Evolutionary conservation across 2,113 vertebrate species (phyloP).

Genomic region (Cyrtonyx montezumae): DNA sequence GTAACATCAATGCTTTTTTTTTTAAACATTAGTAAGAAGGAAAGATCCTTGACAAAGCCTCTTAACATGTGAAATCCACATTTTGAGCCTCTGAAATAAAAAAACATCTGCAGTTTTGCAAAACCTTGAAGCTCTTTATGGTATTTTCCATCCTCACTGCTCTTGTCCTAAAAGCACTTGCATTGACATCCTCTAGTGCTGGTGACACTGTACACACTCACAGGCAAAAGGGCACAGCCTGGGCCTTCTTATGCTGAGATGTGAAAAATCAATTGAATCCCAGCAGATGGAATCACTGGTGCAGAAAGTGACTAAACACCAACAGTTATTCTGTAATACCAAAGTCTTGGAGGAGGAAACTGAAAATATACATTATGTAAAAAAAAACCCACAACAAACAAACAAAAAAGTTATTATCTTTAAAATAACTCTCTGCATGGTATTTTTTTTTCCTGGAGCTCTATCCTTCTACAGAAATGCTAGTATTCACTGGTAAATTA

Average conservation of each 20-base stretch:
- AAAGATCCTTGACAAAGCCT: neutral
- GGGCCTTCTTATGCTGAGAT: conserved; percentile 13
- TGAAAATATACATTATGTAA: neutral
- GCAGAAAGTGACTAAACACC: conserved; percentile 55
- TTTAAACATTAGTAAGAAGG: neutral
- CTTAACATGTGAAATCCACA: neutral
- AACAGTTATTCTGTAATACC: neutral
- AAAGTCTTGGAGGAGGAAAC: conserved; percentile 10
- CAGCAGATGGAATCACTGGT: conserved; percentile 30
- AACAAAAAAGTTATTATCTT: neutral
- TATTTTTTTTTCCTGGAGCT: neutral
- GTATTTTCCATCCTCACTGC: neutral
- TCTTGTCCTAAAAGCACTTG: conserved; percentile 52
- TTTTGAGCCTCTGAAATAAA: neutral
- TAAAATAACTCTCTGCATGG: neutral
- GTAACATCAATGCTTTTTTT: neutral
- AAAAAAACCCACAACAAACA: no score
- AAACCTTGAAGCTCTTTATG: conserved; percentile 13
- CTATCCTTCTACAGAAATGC: neutral
- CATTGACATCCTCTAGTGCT: conserved; percentile 24
- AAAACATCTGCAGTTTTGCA: neutral
- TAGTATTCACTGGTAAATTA: neutral
- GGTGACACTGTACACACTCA: neutral
- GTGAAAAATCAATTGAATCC: conserved; percentile 55
- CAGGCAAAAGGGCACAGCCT: conserved; percentile 38